Base-by-base conservation (phyloP, 1,140 invertebrate genomes). In the Zaprionus nigranus region DNA sequence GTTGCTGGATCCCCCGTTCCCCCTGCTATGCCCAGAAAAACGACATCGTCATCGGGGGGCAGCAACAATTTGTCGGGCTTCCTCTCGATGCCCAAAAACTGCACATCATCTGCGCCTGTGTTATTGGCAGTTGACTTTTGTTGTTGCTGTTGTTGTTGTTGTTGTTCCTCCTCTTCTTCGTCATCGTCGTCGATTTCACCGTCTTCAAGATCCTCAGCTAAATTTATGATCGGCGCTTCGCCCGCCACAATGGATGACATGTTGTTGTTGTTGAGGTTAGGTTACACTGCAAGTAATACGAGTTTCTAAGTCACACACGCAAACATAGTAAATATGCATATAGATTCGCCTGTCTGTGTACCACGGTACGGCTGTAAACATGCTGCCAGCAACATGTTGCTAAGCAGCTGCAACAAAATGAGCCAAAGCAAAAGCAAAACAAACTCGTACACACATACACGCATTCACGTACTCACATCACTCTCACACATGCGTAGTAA, bases 121-220 rank as follows among this genome's bases (percentile, higher is more conserved):
- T 72, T 75, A 64, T 11, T 66, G 70, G 20, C 46, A 13, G 11
- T 13, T 51, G 20, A 9, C 9, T 22, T 49, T 13, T 63, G 38
- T 22, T 64, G 51, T 26, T 38, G 69, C 22, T 38, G 65, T 24
- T 38, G 24, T 15, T 26, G 54, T 26, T 38, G 30, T 26, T 40
- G 51, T 3, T 43, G 56, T 22, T 65, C 9, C 20, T 64, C 66
- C 13, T 93, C 90, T 74, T 94, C 94, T 68, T 95, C 94, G 11
- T 93, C 93, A 78, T 94, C 94, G 63, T 94, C 94, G 78, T 95
- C 94, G 66, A 95, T 95, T 78, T 95, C 94, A 43, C 94, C 94
- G 78, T 95, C 94, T 92, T 95, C 94, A 43, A 95, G 93, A 90
- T 95, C 94, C 72, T 94, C 94, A 2, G 30, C 78, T 66, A 90